Percentiles rank a stretch among this genome's conserved stretches.
Conservation (phyloP, 2,113 vertebrate species). For the Brachyhypopomus gauderio region DNA sequence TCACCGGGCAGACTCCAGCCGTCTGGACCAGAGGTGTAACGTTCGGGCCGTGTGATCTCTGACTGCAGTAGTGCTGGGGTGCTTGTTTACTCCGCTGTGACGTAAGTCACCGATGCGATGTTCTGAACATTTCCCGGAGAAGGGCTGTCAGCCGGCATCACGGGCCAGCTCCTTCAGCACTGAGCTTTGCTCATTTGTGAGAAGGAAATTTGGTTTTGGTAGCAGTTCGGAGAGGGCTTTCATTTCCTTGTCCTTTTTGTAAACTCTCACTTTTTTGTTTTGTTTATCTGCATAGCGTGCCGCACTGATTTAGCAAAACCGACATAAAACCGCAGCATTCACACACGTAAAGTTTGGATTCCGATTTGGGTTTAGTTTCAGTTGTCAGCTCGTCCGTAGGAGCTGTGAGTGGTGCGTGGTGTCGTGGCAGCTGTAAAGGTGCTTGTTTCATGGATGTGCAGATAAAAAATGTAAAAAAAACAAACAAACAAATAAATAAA, state of each 20-base stretch:
- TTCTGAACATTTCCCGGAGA: too few species aligned
- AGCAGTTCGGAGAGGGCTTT: background rate
- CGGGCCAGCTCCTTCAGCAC: too few species aligned
- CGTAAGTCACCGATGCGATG: too few species aligned
- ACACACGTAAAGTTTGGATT: background rate
- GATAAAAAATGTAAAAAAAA: background rate
- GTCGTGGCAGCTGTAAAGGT: background rate
- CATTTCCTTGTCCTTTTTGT: background rate
- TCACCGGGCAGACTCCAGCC: too few species aligned
- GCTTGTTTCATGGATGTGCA: constrained; percentile 11
- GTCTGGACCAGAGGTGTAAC: too few species aligned
- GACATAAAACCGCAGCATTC: background rate
- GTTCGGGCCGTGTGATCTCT: too few species aligned
- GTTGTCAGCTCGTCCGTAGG: background rate
- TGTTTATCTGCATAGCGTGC: too few species aligned
- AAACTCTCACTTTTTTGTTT: background rate
- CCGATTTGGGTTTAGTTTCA: background rate
- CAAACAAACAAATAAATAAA: too few species aligned
- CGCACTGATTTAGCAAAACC: background rate
- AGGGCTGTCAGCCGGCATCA: too few species aligned
- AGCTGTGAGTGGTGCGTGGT: background rate
- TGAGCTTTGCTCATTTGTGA: background rate
- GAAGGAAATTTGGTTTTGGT: constrained; percentile 28
- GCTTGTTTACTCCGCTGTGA: too few species aligned
- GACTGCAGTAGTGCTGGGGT: too few species aligned